Evolutionary conservation across 1,140 invertebrate species (phyloP).

Genomic region (Eriosoma lanigerum): DNA sequence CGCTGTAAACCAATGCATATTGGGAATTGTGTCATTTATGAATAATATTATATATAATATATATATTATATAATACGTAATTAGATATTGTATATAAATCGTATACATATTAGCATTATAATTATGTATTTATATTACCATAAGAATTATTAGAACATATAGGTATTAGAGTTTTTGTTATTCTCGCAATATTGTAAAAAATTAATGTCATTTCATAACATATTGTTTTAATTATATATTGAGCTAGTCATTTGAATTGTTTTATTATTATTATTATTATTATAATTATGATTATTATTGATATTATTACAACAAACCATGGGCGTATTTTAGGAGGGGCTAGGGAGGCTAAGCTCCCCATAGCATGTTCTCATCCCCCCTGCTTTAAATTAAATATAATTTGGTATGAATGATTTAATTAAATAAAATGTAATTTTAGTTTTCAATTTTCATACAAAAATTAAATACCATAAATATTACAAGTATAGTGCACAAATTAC

Average conservation of each 20-base stretch:
- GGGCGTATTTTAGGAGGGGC: too few species aligned
- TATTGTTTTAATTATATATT: slow-evolving; percentile 35
- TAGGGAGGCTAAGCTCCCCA: too few species aligned
- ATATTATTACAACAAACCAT: too few species aligned
- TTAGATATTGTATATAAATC: slow-evolving; percentile 25
- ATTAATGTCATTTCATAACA: slow-evolving; percentile 21
- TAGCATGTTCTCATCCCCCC: too few species aligned
- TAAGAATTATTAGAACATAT: slow-evolving; percentile 37
- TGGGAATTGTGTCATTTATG: background rate
- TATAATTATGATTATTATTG: too few species aligned
- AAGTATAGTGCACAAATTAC: too few species aligned
- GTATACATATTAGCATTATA: background rate
- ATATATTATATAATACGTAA: background rate
- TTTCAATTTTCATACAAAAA: too few species aligned
- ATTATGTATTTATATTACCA: background rate
- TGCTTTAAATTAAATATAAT: too few species aligned
- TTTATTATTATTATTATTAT: background rate
- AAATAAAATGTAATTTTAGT: too few species aligned
- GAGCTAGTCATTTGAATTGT: slow-evolving; percentile 42
- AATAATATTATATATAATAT: background rate
- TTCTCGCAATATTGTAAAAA: slow-evolving; percentile 17
- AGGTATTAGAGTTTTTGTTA: slow-evolving; percentile 25
- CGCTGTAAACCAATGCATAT: background rate
- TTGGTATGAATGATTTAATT: too few species aligned
- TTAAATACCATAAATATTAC: too few species aligned